Evolutionary conservation across 2,888 invertebrate genomes (phyloP), one percentile per base, ranked within the genome.

Genomic region (Tholera decimalis): DNA sequence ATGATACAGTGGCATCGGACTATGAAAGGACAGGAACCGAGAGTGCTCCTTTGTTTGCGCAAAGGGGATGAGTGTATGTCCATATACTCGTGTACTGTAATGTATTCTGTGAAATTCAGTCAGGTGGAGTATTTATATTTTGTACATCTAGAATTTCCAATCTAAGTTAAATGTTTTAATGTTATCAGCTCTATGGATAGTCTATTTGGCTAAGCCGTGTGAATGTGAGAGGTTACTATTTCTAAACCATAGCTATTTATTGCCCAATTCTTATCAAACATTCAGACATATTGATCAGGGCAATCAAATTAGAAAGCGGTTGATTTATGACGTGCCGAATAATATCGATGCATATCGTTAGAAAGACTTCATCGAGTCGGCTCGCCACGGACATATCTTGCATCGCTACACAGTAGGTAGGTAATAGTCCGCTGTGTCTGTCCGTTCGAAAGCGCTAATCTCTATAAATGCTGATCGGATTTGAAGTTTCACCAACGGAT

Each of bases 221-320:
- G 18, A 22, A 20, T 15, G 20, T 33, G 15, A 64, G 37, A 18
- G 15, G 28, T 18, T 41, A 39, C 37, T 33, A 49, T 70, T n/a
- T n/a, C 47, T 26, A 15, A 37, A 51, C 50, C 43, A 35, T 24
- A 59, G 20, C 24, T 24, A 64, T 64, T 64, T 55, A 68, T 68
- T 56, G 15, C 43, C 33, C 28, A 59, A 50, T 44, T 30, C 55
- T 60, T 72, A 72, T 77, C 59, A 65, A 24, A 60, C 22, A 61
- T 77, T 65, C 60, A 60, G 28, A 57, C 59, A 50, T 60, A 74
- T 77, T 60, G 73, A 77, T 77, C 73, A 58, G 53, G 7, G 37
- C 59, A 72, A 72, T 72, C 46, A 65, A 72, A 72, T 74, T 74
- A 77, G 77, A 74, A 74, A 74, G 74, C 33, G 26, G 50, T 65